Evolutionary conservation across 2,888 invertebrate species (phyloP), one percentile per base, ranked within the genome.

Genomic region (Dugesia japonica): DNA sequence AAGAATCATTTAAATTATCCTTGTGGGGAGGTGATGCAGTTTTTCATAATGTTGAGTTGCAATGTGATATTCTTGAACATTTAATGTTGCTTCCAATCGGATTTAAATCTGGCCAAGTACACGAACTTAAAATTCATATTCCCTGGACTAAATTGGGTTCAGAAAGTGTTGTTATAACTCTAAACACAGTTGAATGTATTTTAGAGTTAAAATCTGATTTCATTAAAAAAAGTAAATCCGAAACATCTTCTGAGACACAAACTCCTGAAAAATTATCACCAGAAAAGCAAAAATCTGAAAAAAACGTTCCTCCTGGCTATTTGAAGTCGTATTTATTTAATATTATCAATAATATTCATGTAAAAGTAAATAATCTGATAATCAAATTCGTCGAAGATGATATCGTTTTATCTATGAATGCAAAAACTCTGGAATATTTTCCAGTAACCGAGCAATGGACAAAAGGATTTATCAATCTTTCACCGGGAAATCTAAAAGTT

Each of bases 61-160:
- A 92, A 79, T 87, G 94, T 76, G 93, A 94, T 84, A 92, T 92
- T 15, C 86, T 95, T 42, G 93, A 95, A 82, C 89, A 91, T 80
- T 92, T 93, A 83, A 86, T 94, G 9, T 89, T 91, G 79, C 86
- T 94, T 77, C 94, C 95, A 0, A 91, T 95, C 82, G 90, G 90
- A 79, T 90, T 95, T 82, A 89, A 92, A 33, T 94, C 94, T 78
- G 94, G 95, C 0, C 91, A 75, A 71, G 78, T 95, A 80, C 92
- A 94, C 78, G 85, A 85, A 72, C 80, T 85, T 13, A 79, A 84
- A 4, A 81, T 85, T 17, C 84, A 85, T 79, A 93, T 95, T 75
- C 94, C 94, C 77, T 95, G 94, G 94, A 94, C 94, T 7, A 92
- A 92, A 86, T 89, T 95, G 76, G 90, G 91, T 78, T 94, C 93